Conservation (phyloP, 2,113 vertebrate genomes). For the Cavia porcellus region DNA sequence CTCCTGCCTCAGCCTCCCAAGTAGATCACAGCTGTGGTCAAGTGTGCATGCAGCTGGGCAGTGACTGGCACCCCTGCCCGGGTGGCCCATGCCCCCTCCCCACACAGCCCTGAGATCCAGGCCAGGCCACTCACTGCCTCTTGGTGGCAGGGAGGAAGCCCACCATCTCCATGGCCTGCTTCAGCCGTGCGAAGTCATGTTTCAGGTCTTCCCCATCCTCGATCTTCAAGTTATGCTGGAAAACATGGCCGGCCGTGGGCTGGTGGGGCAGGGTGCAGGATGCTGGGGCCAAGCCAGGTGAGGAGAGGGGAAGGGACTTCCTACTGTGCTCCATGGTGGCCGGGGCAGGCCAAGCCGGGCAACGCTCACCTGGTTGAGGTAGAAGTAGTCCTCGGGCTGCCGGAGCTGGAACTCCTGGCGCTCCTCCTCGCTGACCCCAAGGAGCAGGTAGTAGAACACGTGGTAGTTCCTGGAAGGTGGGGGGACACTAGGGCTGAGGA, state of each 20-base stretch:
- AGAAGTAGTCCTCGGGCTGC: slow-evolving; percentile 98
- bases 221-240: slow-evolving; percentile 97
- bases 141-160: slow-evolving; percentile 97
- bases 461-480: slow-evolving; percentile 94
- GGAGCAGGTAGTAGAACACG: slow-evolving; percentile 98
- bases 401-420: slow-evolving; percentile 95
- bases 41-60: too few relatives aligned
- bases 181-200: slow-evolving; percentile 97
- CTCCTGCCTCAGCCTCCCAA: background rate
- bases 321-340: background rate
- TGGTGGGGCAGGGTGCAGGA: too few relatives aligned
- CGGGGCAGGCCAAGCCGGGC: too few relatives aligned
- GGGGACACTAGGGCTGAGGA: too few relatives aligned
- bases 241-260: background rate
- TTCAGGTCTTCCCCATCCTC: slow-evolving; percentile 97
- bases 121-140: slow-evolving; percentile 92
- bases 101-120: too few relatives aligned
- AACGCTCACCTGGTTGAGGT: slow-evolving; percentile 97
- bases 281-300: background rate
- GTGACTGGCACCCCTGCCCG: too few relatives aligned
- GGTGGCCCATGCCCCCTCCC: too few relatives aligned
- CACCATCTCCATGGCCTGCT: slow-evolving; percentile 99
- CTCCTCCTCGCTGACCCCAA: slow-evolving; percentile 95
- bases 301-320: slow-evolving; percentile 28
- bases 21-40: background rate